Base-by-base conservation (phyloP, 1,140 invertebrate genomes). In the Samia ricini region DNA sequence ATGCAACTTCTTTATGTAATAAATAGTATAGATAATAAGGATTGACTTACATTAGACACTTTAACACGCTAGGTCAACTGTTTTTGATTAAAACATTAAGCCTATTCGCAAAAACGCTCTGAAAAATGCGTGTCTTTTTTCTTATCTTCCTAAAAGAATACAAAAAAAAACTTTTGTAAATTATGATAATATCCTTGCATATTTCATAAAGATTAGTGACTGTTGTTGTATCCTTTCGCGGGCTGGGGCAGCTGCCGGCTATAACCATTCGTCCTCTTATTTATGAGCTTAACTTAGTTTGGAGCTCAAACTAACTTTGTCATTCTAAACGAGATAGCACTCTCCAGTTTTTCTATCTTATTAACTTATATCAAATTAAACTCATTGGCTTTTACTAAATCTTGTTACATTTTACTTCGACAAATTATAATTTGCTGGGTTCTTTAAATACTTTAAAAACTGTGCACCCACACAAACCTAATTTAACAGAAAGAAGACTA, bases 251-350 rank as follows among this genome's bases (percentile, higher is more conserved):
- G 33, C 33, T 42, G 33, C 10, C 33, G 33, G 33, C 33, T 42
- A 42, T 42, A 42, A 42, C 33, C 12, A 15, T 42, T 42, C 33
- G 33, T 42, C 33, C 33, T 42, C 33, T 42, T 42, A 42, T 42
- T 42, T 42, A 42, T 42, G 33, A 55, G 24, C 22, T 21, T 55
- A 55, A 55, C 22, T 54, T 23, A 54, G n/a, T 23, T 55, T 23
- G 3, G 4, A 24, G 22, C 52, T 24, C 22, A 55, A 55, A 55
- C 22, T 55, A 55, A 55, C 52, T 55, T 23, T 22, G 22, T 24
- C 50, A 21, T 52, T 52, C 4, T 52, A 52, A 42, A 52, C 50
- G 22, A 52, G 50, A 52, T 7, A 52, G 22, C 20, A 21, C 50
- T 52, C 33, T 42, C 10, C 3, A 15, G 1, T 42, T 15, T 42